A percentile compares a stretch with the other conserved stretches of the same genome.
phyloP scores from a whole-genome alignment of 2,797 vertebrate genomes.

The Picus viridis region DNA sequence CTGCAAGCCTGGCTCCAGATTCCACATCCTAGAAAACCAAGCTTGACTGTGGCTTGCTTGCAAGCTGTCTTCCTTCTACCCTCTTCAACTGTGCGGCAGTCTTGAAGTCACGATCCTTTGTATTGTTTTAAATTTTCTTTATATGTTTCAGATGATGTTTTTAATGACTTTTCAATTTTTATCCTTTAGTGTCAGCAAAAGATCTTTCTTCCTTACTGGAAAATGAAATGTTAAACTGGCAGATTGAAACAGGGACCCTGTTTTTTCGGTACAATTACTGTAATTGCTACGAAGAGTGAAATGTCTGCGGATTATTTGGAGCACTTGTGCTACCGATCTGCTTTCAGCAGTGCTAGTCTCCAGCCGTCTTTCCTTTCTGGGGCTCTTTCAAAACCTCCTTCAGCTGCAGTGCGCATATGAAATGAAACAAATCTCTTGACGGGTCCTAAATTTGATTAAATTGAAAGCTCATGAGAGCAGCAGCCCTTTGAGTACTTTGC shows the following conservation, averaged over 20 bases:
- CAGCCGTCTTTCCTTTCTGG: background rate
- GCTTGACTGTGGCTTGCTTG: background rate
- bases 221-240: background rate
- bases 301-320: background rate
- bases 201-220: background rate
- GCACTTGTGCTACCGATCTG: background rate
- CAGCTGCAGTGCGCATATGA: background rate
- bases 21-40: accelerated
- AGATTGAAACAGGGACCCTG: background rate
- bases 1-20: background rate
- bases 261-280: background rate
- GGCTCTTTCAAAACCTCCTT: slow-evolving; percentile 9
- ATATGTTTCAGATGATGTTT: background rate
- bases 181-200: background rate
- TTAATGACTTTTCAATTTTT: background rate
- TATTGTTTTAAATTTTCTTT: background rate
- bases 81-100: background rate
- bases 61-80: background rate
- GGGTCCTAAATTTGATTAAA: slow-evolving; percentile 29
- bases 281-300: background rate
- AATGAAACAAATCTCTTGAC: slow-evolving; percentile 7
- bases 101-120: background rate
- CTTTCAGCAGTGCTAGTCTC: slow-evolving; percentile 1
- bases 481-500: background rate
- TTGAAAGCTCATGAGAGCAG: background rate